phyloP scores from a whole-genome alignment of 2,888 invertebrate species.

The Amblyteles armatorius region DNA sequence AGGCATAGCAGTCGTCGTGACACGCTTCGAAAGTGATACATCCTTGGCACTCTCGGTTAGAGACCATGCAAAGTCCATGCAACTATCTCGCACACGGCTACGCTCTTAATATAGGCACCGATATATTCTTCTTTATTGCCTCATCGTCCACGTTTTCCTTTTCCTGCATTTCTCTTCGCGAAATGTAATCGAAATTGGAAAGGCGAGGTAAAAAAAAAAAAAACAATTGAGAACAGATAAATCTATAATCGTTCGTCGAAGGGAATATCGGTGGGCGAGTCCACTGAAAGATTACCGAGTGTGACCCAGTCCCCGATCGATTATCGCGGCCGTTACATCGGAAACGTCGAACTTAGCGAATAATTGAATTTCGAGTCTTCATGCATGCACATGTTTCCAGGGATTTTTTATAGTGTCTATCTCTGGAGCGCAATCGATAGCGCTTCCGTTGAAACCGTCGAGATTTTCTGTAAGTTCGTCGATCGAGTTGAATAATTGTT shows the following conservation, averaged over 20 bases:
- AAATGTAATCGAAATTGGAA: neutral
- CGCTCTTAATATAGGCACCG: neutral
- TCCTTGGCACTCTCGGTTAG: slow-evolving; percentile 48
- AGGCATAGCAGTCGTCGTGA: slow-evolving; percentile 60
- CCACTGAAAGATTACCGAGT: neutral
- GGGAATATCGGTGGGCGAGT: neutral
- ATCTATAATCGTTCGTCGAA: neutral
- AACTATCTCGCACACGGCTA: neutral
- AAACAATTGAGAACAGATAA: neutral
- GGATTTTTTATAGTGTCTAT: neutral
- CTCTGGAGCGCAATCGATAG: neutral
- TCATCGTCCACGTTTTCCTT: neutral
- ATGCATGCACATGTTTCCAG: neutral
- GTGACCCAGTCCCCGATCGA: slow-evolving; percentile 15
- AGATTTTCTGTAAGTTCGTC: neutral
- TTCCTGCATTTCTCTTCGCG: neutral
- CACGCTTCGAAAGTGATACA: slow-evolving; percentile 61
- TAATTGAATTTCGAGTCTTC: neutral
- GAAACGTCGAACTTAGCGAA: neutral
- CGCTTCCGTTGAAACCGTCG: neutral
- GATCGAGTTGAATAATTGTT: neutral
- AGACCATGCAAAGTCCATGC: slow-evolving; percentile 38
- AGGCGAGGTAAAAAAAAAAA: neutral
- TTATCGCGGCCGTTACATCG: neutral
- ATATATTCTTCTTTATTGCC: neutral